Conservation (phyloP, 2,797 vertebrate species). For the Ctenopoma kingsleyae region DNA sequence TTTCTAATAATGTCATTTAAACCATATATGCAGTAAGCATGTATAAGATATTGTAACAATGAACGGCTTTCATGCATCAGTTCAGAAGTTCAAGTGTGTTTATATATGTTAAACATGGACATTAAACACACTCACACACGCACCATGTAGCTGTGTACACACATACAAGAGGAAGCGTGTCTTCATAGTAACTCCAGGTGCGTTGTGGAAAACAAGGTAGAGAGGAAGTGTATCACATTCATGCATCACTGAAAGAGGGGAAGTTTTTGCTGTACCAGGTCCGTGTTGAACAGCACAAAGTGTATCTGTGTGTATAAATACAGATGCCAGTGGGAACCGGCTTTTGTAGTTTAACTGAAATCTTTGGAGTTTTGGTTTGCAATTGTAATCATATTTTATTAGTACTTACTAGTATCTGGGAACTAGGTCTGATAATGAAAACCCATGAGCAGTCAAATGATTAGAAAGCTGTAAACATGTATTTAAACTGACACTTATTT, state of each 20-base stretch:
- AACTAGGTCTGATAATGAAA: too few species aligned
- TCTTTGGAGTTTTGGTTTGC: too few species aligned
- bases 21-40: not conserved
- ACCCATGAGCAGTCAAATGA: too few species aligned
- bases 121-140: not conserved
- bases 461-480: too few species aligned
- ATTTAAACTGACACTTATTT: too few species aligned
- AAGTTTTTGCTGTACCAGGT: slow-evolving; percentile 39
- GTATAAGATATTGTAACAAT: not conserved
- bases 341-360: too few species aligned
- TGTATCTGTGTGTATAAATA: slow-evolving; percentile 38
- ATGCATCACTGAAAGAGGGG: slow-evolving; percentile 59
- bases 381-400: too few species aligned
- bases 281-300: slow-evolving; percentile 25
- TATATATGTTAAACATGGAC: not conserved
- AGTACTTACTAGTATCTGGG: too few species aligned
- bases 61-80: not conserved
- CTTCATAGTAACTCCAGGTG: slow-evolving; percentile 70
- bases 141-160: not conserved
- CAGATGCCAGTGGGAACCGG: slow-evolving; percentile 5
- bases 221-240: slow-evolving; percentile 62
- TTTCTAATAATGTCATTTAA: slow-evolving; percentile 14
- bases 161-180: slow-evolving; percentile 61
- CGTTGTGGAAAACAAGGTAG: slow-evolving; percentile 52
- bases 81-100: slow-evolving; percentile 19